Conservation (phyloP, 2,888 invertebrate species). For the Phalangium opilio region DNA sequence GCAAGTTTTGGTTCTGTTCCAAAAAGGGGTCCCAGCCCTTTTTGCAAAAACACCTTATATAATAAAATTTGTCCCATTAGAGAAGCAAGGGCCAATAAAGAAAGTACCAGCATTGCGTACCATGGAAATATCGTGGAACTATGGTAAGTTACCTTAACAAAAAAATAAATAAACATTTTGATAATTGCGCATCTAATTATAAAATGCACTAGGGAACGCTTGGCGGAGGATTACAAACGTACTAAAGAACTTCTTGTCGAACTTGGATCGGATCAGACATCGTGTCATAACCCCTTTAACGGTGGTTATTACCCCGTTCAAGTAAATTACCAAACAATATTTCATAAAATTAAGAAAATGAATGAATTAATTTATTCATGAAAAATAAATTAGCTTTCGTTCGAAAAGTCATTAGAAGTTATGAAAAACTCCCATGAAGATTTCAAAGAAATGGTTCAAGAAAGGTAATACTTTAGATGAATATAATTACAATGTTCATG, state of each 20-base stretch:
- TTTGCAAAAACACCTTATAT: no score
- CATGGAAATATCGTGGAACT: constrained; percentile 41
- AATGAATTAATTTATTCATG: no score
- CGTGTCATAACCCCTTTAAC: constrained; percentile 42
- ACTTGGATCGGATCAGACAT: constrained; percentile 45
- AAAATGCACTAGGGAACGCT: constrained; percentile 39
- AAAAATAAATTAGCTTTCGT: constrained; percentile 27
- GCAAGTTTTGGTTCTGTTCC: no score
- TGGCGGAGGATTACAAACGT: constrained; percentile 35
- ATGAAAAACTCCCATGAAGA: constrained; percentile 36
- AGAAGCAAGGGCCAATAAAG: constrained; percentile 24
- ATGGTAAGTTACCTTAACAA: constrained; percentile 29
- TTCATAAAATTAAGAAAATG: no score
- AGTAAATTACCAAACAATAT: no score
- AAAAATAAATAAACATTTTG: background rate
- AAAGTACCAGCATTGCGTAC: constrained; percentile 40
- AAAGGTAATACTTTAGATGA: constrained; percentile 29
- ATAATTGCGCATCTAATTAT: background rate
- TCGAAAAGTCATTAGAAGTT: constrained; percentile 36
- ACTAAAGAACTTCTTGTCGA: constrained; percentile 41
- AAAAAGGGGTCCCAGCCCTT: no score
- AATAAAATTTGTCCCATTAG: constrained; percentile 11
- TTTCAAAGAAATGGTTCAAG: constrained; percentile 39
- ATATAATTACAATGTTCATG: background rate
- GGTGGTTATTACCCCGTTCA: constrained; percentile 45